phyloP scores from a whole-genome alignment of 2,888 invertebrate species.

The Dryadula phaetusa region DNA sequence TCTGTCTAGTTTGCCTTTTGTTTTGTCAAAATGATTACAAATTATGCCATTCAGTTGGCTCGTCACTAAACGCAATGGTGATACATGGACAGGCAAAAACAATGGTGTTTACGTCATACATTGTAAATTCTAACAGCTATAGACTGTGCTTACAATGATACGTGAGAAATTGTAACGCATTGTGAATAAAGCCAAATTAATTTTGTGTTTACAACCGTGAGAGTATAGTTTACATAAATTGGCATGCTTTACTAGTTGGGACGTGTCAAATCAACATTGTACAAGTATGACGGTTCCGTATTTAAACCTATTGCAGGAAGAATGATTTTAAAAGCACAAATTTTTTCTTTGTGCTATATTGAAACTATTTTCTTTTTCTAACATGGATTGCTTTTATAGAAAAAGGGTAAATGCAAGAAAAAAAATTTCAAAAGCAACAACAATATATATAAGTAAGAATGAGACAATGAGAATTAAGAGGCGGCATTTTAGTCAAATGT shows the following conservation, averaged over 20 bases:
- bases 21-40: conserved; percentile 43
- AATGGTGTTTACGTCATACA: conserved; percentile 59
- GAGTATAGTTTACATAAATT: conserved; percentile 26
- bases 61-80: conserved; percentile 49
- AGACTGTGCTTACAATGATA: conserved; percentile 45
- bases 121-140: conserved; percentile 55
- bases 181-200: conserved; percentile 52
- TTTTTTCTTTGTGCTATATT: too few relatives aligned
- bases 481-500: conserved; percentile 54
- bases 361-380: too few relatives aligned
- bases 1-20: conserved; percentile 40
- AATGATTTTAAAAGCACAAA: background rate
- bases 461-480: conserved; percentile 21
- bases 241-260: conserved; percentile 6
- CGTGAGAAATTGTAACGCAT: conserved; percentile 70
- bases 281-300: background rate
- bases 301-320: background rate
- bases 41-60: conserved; percentile 32
- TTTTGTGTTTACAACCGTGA: conserved; percentile 38
- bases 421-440: background rate
- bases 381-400: too few relatives aligned
- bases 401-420: too few relatives aligned
- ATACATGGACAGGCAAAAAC: conserved; percentile 61
- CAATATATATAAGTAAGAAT: conserved; percentile 11
- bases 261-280: background rate